phyloP scores from a whole-genome alignment of 2,888 invertebrate genomes.

The Campoplex nolae region DNA sequence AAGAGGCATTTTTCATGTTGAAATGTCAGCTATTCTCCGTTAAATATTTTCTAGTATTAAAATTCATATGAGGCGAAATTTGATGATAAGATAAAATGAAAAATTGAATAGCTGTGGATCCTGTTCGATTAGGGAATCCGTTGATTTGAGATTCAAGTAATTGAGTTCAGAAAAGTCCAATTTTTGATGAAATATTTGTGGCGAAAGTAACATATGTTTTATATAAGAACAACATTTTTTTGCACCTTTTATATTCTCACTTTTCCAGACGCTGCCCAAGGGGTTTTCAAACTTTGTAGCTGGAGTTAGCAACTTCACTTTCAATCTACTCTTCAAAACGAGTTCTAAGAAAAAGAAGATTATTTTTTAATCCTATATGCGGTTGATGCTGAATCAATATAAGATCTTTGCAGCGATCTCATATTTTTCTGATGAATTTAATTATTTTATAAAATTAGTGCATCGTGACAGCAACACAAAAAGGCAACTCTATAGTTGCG shows the following conservation, averaged over 20 bases:
- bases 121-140: background rate
- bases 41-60: background rate
- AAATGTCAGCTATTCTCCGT: background rate
- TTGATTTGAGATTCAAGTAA: background rate
- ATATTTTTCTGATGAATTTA: background rate
- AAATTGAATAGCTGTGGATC: background rate
- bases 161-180: background rate
- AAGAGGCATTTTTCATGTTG: background rate
- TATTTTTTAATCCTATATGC: conserved; percentile 58
- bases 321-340: conserved; percentile 15
- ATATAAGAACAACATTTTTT: background rate
- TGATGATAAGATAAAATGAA: background rate
- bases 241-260: conserved; percentile 51
- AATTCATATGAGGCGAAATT: background rate
- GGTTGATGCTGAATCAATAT: background rate
- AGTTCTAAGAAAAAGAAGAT: conserved; percentile 11
- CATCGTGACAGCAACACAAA: background rate
- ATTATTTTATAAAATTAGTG: background rate
- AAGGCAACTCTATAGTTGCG: conserved; percentile 6
- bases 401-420: conserved; percentile 29
- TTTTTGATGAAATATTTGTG: background rate
- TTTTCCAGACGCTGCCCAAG: conserved; percentile 32
- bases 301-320: conserved; percentile 39
- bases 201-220: background rate
- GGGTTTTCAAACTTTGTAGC: conserved; percentile 46